phyloP scores from a whole-genome alignment of 2,797 vertebrate genomes.

The Simalia tracyae region DNA sequence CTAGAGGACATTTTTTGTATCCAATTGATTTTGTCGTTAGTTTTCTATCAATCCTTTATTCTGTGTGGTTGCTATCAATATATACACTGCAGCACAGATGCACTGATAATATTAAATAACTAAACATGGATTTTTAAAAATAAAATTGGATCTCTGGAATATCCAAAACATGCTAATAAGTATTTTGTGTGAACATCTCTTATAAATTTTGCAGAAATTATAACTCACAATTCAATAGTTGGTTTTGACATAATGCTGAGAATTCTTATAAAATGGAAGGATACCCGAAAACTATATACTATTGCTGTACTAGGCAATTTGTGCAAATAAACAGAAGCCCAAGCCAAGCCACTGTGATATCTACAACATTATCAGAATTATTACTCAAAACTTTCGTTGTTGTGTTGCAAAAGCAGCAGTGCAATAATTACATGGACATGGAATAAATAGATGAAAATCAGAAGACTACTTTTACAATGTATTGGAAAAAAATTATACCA shows the following conservation, averaged over 20 bases:
- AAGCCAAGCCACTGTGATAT: not conserved
- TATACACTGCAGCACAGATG: not conserved
- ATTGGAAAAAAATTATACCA: slow-evolving; percentile 55
- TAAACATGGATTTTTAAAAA: not conserved
- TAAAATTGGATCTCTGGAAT: not conserved
- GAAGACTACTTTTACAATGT: slow-evolving; percentile 4
- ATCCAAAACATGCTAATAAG: not conserved
- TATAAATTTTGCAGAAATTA: not conserved
- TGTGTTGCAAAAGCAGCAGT: slow-evolving; percentile 33
- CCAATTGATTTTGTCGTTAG: not conserved
- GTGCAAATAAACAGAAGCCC: not conserved
- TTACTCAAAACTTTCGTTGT: not conserved
- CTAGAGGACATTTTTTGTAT: not conserved
- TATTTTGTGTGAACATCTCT: not conserved
- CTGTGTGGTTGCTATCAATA: not conserved
- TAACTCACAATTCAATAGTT: not conserved
- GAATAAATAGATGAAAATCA: slow-evolving; percentile 49
- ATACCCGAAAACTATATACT: not conserved
- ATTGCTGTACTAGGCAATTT: not conserved
- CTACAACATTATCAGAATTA: not conserved
- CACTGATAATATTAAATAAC: not conserved
- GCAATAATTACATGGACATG: slow-evolving; percentile 16
- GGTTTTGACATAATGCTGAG: not conserved
- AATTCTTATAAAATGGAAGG: not conserved
- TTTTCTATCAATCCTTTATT: not conserved